phyloP scores from a whole-genome alignment of 2,888 invertebrate species.

The Leptarthrus brevirostris region DNA sequence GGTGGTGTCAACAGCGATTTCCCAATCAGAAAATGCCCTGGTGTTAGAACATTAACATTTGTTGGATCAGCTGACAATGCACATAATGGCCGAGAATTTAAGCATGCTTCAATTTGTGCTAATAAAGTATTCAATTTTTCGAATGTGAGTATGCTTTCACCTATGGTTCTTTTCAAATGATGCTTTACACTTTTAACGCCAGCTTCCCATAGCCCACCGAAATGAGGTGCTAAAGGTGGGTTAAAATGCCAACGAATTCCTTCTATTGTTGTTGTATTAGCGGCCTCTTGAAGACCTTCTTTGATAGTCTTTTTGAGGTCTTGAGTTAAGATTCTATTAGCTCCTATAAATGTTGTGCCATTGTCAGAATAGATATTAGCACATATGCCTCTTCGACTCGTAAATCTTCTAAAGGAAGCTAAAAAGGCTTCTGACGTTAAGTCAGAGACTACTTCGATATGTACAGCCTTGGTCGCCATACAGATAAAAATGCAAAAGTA shows the following conservation, averaged over 20 bases:
- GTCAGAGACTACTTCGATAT: slow-evolving; percentile 52
- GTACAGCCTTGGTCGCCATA: slow-evolving; percentile 54
- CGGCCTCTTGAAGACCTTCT: no score
- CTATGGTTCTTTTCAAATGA: slow-evolving; percentile 38
- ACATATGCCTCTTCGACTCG: slow-evolving; percentile 56
- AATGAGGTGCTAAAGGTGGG: slow-evolving; percentile 48
- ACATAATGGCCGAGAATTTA: slow-evolving; percentile 55
- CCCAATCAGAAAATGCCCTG: slow-evolving; percentile 53
- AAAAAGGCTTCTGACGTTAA: slow-evolving; percentile 56
- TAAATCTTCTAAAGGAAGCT: slow-evolving; percentile 57
- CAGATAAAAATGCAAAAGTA: slow-evolving; percentile 59
- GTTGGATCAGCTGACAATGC: slow-evolving; percentile 52
- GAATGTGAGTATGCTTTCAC: not conserved
- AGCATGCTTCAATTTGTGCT: slow-evolving; percentile 55
- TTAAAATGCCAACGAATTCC: slow-evolving; percentile 59
- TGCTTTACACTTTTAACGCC: slow-evolving; percentile 48
- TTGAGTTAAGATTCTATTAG: slow-evolving; percentile 49
- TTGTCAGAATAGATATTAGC: slow-evolving; percentile 57
- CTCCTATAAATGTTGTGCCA: slow-evolving; percentile 60
- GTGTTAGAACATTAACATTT: slow-evolving; percentile 49
- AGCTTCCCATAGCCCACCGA: slow-evolving; percentile 47
- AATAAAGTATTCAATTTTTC: slow-evolving; percentile 46
- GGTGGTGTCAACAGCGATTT: slow-evolving; percentile 51
- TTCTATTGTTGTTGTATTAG: not conserved
- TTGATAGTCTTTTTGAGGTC: not conserved